phyloP scores from a whole-genome alignment of 2,797 vertebrate genomes.

The Heterohyrax brucei region DNA sequence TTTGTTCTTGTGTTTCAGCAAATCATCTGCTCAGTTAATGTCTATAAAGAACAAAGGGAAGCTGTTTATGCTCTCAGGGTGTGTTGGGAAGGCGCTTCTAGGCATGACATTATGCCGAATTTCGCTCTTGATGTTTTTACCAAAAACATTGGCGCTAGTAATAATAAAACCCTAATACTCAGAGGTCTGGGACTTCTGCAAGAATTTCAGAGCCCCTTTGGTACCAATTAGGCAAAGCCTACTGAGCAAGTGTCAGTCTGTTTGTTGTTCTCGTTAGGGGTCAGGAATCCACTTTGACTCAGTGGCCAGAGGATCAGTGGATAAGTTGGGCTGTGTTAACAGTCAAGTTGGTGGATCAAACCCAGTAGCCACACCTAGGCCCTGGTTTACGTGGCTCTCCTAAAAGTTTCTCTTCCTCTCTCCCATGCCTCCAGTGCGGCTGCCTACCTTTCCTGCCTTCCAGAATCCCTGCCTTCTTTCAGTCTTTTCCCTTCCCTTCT shows the following conservation, averaged over 20 bases:
- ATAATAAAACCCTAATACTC: conserved; percentile 8
- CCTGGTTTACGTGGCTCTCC: too few species aligned
- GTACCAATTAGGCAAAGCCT: neutral
- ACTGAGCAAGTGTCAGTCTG: neutral
- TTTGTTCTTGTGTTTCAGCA: conserved; percentile 65
- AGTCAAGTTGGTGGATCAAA: neutral
- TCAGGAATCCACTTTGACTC: neutral
- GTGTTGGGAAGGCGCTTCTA: neutral
- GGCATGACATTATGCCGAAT: neutral
- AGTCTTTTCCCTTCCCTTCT: too few species aligned
- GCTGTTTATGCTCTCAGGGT: neutral
- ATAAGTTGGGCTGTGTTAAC: neutral
- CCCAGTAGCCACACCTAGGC: neutral
- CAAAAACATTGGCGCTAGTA: conserved; percentile 35
- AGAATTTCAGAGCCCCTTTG: conserved; percentile 26
- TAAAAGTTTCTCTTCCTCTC: too few species aligned
- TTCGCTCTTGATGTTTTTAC: conserved; percentile 63
- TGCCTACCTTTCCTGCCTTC: too few species aligned
- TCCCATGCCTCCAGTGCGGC: too few species aligned
- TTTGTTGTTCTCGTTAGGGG: neutral
- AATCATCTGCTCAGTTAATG: conserved; percentile 63
- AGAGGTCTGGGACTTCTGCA: neutral
- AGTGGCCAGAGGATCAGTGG: neutral
- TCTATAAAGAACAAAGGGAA: conserved; percentile 57
- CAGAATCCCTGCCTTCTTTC: too few species aligned